Conservation (phyloP, 1,140 invertebrate genomes). For the Nylanderia fulva region DNA sequence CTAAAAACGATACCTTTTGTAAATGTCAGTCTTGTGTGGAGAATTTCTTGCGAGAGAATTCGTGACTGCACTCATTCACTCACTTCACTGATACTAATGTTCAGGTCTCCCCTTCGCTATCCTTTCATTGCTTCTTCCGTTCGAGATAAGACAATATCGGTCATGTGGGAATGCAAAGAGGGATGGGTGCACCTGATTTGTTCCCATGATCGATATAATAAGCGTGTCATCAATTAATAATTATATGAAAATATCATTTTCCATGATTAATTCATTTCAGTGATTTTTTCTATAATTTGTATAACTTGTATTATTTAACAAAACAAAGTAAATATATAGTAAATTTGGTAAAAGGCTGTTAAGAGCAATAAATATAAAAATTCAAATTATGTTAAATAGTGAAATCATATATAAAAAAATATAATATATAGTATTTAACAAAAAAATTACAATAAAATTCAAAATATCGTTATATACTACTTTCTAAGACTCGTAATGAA, state of each 20-base stretch:
- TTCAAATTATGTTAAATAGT: too few species aligned
- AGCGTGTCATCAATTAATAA: neutral
- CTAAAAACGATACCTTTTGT: neutral
- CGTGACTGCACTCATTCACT: constrained; percentile 23
- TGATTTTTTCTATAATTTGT: neutral
- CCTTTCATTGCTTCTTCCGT: constrained; percentile 53
- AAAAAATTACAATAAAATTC: neutral
- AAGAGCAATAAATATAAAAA: too few species aligned
- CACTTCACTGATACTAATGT: constrained; percentile 46
- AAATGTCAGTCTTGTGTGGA: neutral
- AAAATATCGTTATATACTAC: neutral
- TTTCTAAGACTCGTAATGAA: neutral
- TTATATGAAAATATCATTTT: neutral
- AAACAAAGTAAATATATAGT: too few species aligned
- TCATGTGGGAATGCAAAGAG: constrained; percentile 25
- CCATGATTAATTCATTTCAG: neutral
- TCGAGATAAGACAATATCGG: constrained; percentile 55
- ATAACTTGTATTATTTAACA: neutral
- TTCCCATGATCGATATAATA: constrained; percentile 16
- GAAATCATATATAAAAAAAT: too few species aligned
- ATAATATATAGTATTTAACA: neutral
- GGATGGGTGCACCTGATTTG: neutral
- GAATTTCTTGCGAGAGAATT: constrained; percentile 14
- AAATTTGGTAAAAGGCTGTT: too few species aligned
- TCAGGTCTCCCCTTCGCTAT: constrained; percentile 33